Percentiles rank a stretch among this genome's conserved stretches.
Evolutionary conservation across 2,888 invertebrate species (phyloP).

Genomic region (Dermolepida albohirtum): DNA sequence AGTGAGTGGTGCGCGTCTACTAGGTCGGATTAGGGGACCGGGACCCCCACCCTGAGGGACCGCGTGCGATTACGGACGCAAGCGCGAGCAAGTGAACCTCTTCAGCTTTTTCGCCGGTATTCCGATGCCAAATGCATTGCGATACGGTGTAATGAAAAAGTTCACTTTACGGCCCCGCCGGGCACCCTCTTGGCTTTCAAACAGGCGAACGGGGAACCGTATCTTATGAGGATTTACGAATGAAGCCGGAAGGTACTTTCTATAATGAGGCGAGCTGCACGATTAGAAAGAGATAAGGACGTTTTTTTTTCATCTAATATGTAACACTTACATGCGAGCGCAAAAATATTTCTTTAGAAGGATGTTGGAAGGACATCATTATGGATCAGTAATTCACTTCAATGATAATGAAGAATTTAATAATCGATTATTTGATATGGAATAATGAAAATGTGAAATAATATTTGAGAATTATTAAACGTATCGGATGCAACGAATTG

Average conservation of each 20-base stretch:
- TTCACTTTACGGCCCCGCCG: slow-evolving; percentile 1
- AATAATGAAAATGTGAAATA: no score
- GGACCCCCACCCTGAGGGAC: slow-evolving; percentile 50
- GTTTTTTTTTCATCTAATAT: no score
- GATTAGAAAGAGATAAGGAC: background rate
- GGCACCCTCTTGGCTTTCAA: background rate
- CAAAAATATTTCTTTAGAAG: no score
- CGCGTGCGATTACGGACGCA: slow-evolving; percentile 49
- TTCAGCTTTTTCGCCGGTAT: slow-evolving; percentile 9
- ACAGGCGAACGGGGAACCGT: slow-evolving; percentile 8
- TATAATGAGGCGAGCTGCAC: slow-evolving; percentile 3
- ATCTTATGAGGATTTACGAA: slow-evolving; percentile 13
- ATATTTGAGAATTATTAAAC: no score
- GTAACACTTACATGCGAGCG: no score
- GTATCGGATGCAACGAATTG: no score
- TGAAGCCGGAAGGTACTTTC: background rate
- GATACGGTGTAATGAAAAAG: slow-evolving; percentile 5
- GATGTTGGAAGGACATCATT: slow-evolving; percentile 1
- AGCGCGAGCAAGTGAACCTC: slow-evolving; percentile 46
- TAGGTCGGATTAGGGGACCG: slow-evolving; percentile 44
- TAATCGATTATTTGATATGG: no score
- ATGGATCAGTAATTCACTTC: no score
- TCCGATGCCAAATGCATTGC: slow-evolving; percentile 28
- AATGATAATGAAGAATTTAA: background rate
- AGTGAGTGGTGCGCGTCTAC: slow-evolving; percentile 39